Evolutionary conservation across 2,888 invertebrate genomes (phyloP).

Genomic region (Orchesella flavescens): DNA sequence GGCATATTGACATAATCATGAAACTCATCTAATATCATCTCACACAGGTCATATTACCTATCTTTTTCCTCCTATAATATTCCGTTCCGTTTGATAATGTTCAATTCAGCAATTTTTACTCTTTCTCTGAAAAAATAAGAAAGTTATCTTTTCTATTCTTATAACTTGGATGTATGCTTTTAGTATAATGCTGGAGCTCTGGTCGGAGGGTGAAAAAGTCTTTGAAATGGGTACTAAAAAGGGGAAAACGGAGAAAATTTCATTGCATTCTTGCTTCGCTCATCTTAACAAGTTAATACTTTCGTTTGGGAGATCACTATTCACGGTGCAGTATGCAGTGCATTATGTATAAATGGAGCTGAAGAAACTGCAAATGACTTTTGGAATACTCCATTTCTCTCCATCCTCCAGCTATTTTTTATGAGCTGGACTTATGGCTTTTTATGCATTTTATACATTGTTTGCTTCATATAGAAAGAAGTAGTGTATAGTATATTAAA

Average conservation of each 20-base stretch:
- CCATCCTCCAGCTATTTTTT: slow-evolving; percentile 3
- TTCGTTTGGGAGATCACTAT: no score
- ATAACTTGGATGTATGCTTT: no score
- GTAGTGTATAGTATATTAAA: no score
- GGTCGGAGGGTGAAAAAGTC: background rate
- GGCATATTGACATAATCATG: slow-evolving; percentile 17
- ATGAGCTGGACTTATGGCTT: background rate
- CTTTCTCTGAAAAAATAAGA: no score
- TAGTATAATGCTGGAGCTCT: no score
- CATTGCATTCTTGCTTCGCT: no score
- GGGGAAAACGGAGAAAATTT: slow-evolving; percentile 7
- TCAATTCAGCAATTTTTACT: background rate
- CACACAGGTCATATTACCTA: slow-evolving; percentile 7
- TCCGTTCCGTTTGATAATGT: background rate
- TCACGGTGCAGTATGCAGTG: slow-evolving; percentile 8
- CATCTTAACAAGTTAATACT: no score
- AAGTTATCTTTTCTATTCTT: no score
- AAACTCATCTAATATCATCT: slow-evolving; percentile 7
- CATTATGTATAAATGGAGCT: slow-evolving; percentile 23
- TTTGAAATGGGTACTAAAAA: slow-evolving; percentile 4
- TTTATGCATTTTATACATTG: background rate
- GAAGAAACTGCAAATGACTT: slow-evolving; percentile 32
- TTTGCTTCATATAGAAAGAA: no score
- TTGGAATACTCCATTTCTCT: slow-evolving; percentile 1
- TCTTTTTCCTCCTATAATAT: background rate